phyloP scores from a whole-genome alignment of 2,888 invertebrate species.

The Cantharis nigra region DNA sequence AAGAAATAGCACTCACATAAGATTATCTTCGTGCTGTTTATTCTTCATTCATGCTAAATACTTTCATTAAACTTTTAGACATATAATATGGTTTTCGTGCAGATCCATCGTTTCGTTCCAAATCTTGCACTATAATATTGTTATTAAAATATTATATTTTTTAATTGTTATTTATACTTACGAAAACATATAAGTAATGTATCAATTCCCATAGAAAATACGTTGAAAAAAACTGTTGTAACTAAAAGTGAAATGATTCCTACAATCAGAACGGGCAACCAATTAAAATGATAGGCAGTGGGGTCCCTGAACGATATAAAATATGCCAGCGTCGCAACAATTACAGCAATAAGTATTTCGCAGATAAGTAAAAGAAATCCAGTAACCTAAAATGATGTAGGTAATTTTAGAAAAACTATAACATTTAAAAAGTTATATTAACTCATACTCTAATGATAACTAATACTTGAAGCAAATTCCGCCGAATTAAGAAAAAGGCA shows the following conservation, averaged over 20 bases:
- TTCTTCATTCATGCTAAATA: slow-evolving; percentile 71
- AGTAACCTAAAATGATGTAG: slow-evolving; percentile 66
- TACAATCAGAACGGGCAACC: slow-evolving; percentile 83
- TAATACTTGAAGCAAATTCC: slow-evolving; percentile 78
- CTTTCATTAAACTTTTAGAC: slow-evolving; percentile 88
- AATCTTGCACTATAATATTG: slow-evolving; percentile 79
- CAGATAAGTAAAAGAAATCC: slow-evolving; percentile 92
- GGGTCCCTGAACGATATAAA: slow-evolving; percentile 69
- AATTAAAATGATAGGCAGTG: slow-evolving; percentile 71
- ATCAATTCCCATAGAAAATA: slow-evolving; percentile 97
- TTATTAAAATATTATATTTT: not conserved
- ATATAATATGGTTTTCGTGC: slow-evolving; percentile 90
- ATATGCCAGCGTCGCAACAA: slow-evolving; percentile 77
- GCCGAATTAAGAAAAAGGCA: slow-evolving; percentile 85
- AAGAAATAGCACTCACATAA: not conserved
- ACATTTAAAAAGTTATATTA: too few species aligned
- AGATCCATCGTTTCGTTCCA: slow-evolving; percentile 93
- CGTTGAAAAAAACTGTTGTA: slow-evolving; percentile 87
- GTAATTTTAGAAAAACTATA: not conserved
- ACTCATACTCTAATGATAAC: slow-evolving; percentile 74
- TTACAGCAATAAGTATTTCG: slow-evolving; percentile 81
- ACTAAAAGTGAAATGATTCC: slow-evolving; percentile 85
- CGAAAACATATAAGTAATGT: slow-evolving; percentile 95
- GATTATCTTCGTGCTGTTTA: not conserved
- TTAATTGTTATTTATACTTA: slow-evolving; percentile 61